Evolutionary conservation across 92 coral and sea anemone genomes (phyloP), one percentile per base, ranked within the genome.

Genomic region (Meandrina meandrites): DNA sequence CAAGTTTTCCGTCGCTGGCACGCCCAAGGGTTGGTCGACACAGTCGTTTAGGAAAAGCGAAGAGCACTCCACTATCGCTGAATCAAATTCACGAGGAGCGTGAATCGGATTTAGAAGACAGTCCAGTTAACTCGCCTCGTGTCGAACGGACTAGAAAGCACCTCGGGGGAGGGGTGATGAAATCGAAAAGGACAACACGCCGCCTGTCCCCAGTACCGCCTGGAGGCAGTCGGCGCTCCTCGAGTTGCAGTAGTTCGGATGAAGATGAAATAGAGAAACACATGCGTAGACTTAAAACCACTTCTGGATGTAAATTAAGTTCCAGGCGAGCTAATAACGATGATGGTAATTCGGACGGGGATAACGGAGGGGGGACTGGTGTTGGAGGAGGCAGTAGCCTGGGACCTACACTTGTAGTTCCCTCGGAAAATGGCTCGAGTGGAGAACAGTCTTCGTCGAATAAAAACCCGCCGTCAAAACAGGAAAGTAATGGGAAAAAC

Each of bases 21-120:
- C 69, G 87, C 22, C 92, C 92, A 21, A 89, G 82, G 58, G 69
- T 80, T 60, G 86, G 88, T 36, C 84, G 88, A 37, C 98, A 95
- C 37, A 82, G 81, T 50, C 94, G 91, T 47, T 68, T 97, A 37
- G 87, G 96, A 47, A 95, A 93, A 83, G 96, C 98, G 3, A 96
- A 92, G 68, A 95, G 99, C 77, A 92, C 97, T 8, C 98, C 99
- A 1, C 69, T 94, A 80, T 82, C 93, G 64, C 81, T 97, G 89
- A 96, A 96, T 88, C 97, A 97, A 78, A 97, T 97, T 34, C 88
- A 91, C 87, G 99, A 97, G 81, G 99, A 97, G 79, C 95, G 99
- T 12, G 99, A 97, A 57, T 97, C 99, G 35, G 99, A 97, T 89
- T 82, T 97, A 42, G 99, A 97, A 62, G 99, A 97, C 84, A 95